Percentiles rank a stretch among this genome's conserved stretches.
Conservation (phyloP, 2,113 vertebrate species). For the Menura novaehollandiae region DNA sequence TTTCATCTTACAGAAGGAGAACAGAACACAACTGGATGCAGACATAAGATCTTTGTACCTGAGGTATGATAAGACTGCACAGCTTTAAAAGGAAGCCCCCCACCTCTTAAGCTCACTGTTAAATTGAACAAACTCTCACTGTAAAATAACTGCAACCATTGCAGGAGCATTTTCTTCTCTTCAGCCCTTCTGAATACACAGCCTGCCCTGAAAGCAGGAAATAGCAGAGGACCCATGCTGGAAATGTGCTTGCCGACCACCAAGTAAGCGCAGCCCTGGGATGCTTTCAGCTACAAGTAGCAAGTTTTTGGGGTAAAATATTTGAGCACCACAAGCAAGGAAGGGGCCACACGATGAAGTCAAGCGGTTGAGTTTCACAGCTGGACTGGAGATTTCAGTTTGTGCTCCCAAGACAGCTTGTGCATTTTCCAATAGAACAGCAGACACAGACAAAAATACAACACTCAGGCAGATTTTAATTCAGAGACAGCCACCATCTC, state of each 20-base stretch:
- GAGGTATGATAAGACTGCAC: not conserved
- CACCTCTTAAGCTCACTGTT: not conserved
- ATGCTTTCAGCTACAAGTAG: not conserved
- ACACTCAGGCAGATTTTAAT: not conserved
- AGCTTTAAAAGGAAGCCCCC: not conserved
- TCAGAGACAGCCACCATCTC: not conserved
- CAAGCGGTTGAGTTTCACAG: not conserved
- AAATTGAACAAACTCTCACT: not conserved
- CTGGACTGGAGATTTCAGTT: not conserved
- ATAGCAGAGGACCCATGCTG: not conserved
- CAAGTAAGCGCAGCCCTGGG: fast-evolving
- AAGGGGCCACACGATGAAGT: not conserved
- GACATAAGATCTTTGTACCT: not conserved
- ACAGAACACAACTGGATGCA: not conserved
- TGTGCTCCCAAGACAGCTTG: not conserved
- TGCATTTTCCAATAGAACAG: not conserved
- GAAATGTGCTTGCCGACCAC: not conserved
- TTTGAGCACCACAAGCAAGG: not conserved
- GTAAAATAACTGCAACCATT: not conserved
- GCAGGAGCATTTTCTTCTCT: not conserved
- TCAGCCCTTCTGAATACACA: not conserved
- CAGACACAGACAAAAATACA: not conserved
- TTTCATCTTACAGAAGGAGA: not conserved
- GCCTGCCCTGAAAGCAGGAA: not conserved
- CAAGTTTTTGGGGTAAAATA: not conserved